Evolutionary conservation across 2,888 invertebrate genomes (phyloP), one percentile per base, ranked within the genome.

Genomic region (Stenodera caucasica): DNA sequence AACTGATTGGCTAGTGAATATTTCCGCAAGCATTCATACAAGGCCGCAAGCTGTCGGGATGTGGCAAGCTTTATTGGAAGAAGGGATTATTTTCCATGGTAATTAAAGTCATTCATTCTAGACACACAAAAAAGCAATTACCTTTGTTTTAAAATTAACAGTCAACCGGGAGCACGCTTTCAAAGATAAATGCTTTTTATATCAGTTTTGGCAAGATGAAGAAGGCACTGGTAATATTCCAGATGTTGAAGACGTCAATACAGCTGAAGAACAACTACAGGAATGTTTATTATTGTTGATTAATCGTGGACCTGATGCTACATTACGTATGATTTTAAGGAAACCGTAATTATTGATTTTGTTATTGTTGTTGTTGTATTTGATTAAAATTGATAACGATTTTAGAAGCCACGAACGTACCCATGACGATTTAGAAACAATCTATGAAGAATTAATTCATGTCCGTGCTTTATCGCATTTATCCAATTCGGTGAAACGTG

Each of bases 21-120:
- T 89, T 70, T 84, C 87, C 54, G 81, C 85, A 57, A 82, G 83
- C 67, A 86, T 88, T 12, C 87, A 88, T 72, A 84, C 83, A 29
- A 82, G 91, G 63, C 84, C 85, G 66, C 89, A 90, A 76, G 90
- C 90, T 54, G 86, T 88, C 53, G 91, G 90, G 64, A 91, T 92
- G 89, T 92, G 91, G 90, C 92, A 93, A 78, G 90, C 89, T 0
- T 80, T 92, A 56, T 82, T 92, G 40, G 92, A 92, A 77, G 90
- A 92, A 80, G 90, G 90, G 51, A 86, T 91, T 63, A 84, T 93
- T 66, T 84, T 86, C 55, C 90, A 91, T 78, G 90, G 91, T 91
- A 76, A 81, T 83, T 78, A 49, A 29, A 32, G 12, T 14, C 12
- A 15, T 15, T 18, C 11, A 15, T 32, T 15, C 9, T 8, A n/a